Percentiles rank a stretch among this genome's conserved stretches.
These are phyloP conservation scores for Nyctibius bracteatus DNA, from an alignment of 2,113 vertebrate genomes.

Conservation along the genomic window DNA sequence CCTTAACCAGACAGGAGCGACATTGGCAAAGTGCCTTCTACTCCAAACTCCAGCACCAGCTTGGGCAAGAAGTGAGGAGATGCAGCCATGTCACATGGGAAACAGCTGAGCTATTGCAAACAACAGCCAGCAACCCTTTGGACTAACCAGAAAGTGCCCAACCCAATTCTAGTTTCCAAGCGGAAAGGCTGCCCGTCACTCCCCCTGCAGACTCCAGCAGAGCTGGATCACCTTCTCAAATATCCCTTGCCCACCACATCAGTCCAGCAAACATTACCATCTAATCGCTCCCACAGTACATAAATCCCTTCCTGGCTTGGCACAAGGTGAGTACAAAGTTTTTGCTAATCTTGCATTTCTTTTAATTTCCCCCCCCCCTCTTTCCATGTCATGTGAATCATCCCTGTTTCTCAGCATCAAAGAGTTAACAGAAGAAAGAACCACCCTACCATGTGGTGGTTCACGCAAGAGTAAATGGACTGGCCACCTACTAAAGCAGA, in stretches of 20 bases:
- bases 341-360: background rate
- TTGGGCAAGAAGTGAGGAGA: background rate
- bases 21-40: background rate
- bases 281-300: background rate
- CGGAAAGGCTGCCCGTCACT: background rate
- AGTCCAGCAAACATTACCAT: background rate
- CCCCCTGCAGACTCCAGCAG: background rate
- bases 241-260: background rate
- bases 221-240: background rate
- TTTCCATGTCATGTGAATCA: background rate
- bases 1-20: background rate
- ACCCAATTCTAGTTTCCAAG: background rate
- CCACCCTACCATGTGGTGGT: background rate
- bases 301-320: background rate
- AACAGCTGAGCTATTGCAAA: slow-evolving; percentile 2
- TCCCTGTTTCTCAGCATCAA: background rate
- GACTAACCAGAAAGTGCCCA: slow-evolving; percentile 3
- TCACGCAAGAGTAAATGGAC: background rate
- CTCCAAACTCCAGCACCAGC: background rate
- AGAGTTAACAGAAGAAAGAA: slow-evolving; percentile 38
- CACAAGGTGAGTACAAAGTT: background rate
- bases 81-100: background rate
- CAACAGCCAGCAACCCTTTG: background rate
- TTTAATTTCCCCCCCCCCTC: background rate
- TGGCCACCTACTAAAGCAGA: slow-evolving; percentile 40